Evolutionary conservation across 2,888 invertebrate species (phyloP), one percentile per base, ranked within the genome.

Genomic region (Ennomos fuscantarius): DNA sequence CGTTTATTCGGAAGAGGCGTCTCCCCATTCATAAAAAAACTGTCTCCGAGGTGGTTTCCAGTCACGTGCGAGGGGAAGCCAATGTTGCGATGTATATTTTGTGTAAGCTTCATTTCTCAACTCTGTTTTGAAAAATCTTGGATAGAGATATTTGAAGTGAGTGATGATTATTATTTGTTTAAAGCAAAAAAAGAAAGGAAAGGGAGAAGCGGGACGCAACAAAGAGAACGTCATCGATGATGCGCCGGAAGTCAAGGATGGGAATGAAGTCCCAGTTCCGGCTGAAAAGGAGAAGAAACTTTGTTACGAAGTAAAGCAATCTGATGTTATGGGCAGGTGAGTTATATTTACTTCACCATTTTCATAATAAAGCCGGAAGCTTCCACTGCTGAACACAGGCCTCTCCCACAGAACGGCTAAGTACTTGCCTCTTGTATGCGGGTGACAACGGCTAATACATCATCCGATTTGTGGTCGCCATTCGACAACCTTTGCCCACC

Each of bases 321-420:
- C 95, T 0, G 93, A 94, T 51, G 73, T 93, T 8, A 94, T 94
- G 93, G 94, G 94, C 76, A 92, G 94, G 94, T 94, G 70, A 78
- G 78, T 63, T 31, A 31, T 71, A 24, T 24, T 5, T 6, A 24
- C 24, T 3, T 24, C 24, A 24, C 6, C 24, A 24, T 24, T 6
- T 6, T 24, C 24, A 24, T 24, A 3, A 24, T 6, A 3, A 24
- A 3, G 24, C 6, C 24, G 24, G 3, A 24, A 24, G 24, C 6
- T 24, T 24, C 24, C 5, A 24, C 24, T 24, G 24, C 24, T 24
- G 24, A 24, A 24, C 24, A 24, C 5, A 24, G 5, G 24, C 24
- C 24, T 24, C 24, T n/a, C 24, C 24, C 24, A 24, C 6, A 24
- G 2, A 24, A 0, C 24, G 24, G 24, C 24, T 24, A 24, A 3